A percentile compares a stretch with the other conserved stretches of the same genome.
Conservation (phyloP, 1,140 invertebrate species). For the Zophobas atratus region DNA sequence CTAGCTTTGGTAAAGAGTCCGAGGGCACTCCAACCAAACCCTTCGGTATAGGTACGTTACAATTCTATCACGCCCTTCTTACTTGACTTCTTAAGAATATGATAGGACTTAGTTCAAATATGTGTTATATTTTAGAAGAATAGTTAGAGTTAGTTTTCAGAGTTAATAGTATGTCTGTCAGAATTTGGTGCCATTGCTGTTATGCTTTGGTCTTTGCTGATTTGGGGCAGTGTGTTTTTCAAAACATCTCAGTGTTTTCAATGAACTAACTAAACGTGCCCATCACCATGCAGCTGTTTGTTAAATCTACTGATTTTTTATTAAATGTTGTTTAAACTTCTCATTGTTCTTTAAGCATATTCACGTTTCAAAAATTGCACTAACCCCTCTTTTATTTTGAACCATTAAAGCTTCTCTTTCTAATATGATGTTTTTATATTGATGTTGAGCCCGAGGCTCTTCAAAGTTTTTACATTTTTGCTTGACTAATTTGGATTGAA, state of each 20-base stretch:
- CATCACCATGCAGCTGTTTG: slow-evolving; percentile 31
- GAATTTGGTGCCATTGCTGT: slow-evolving; percentile 48
- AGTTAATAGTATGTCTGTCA: slow-evolving; percentile 32
- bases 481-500: slow-evolving; percentile 64
- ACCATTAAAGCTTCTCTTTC: slow-evolving; percentile 20
- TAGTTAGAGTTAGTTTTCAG: slow-evolving; percentile 43
- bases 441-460: slow-evolving; percentile 39
- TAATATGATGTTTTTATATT: slow-evolving; percentile 26
- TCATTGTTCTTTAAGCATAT: slow-evolving; percentile 14
- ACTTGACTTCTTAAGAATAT: not conserved
- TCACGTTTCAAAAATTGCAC: slow-evolving; percentile 37
- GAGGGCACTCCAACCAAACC: slow-evolving; percentile 77
- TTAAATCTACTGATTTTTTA: slow-evolving; percentile 17
- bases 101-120: slow-evolving; percentile 39
- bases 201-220: slow-evolving; percentile 49
- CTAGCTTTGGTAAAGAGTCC: slow-evolving; percentile 71
- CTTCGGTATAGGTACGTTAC: slow-evolving; percentile 83
- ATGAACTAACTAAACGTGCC: slow-evolving; percentile 49
- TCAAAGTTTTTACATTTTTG: slow-evolving; percentile 28
- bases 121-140: slow-evolving; percentile 42
- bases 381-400: slow-evolving; percentile 19
- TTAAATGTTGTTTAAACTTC: slow-evolving; percentile 10
- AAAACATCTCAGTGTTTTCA: slow-evolving; percentile 35
- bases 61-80: not conserved
- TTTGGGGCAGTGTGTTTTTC: slow-evolving; percentile 36